phyloP scores from a whole-genome alignment of 2,888 invertebrate genomes.

The Apotomis capreana region DNA sequence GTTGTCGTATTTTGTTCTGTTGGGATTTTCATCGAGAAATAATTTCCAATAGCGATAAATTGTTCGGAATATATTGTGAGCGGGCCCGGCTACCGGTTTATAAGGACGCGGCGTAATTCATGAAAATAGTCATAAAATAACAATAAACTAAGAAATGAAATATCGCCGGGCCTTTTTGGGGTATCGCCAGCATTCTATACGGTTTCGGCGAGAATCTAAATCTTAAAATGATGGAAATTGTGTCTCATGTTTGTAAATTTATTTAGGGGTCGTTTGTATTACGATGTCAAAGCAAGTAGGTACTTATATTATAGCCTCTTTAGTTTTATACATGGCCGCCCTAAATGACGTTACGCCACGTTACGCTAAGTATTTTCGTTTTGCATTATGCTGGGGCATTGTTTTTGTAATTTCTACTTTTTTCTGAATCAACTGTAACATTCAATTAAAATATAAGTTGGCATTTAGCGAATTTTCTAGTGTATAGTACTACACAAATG shows the following conservation, averaged over 20 bases:
- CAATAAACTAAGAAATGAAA: conserved; percentile 32
- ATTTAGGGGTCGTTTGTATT: background rate
- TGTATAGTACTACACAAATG: too few relatives aligned
- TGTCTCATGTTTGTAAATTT: conserved; percentile 3
- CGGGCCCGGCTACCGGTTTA: conserved; percentile 61
- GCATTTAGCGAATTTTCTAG: too few relatives aligned
- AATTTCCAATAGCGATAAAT: conserved; percentile 69
- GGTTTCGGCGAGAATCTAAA: conserved; percentile 6
- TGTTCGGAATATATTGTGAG: conserved; percentile 65
- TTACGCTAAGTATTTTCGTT: too few relatives aligned
- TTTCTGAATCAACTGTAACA: too few relatives aligned
- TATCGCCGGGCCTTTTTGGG: conserved; percentile 22
- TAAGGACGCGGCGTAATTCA: conserved; percentile 46
- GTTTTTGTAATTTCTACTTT: too few relatives aligned
- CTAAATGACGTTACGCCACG: too few relatives aligned
- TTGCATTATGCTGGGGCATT: too few relatives aligned
- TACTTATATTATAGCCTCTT: too few relatives aligned
- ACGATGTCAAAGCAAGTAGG: background rate
- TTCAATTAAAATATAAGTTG: too few relatives aligned
- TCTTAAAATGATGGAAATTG: conserved; percentile 6
- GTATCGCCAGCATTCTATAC: conserved; percentile 8
- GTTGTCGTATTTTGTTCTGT: conserved; percentile 45
- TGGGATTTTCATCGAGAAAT: conserved; percentile 67
- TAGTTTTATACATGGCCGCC: too few relatives aligned
- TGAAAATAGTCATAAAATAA: conserved; percentile 35